Base-by-base conservation (phyloP, 2,113 vertebrate species). In the Brachionichthys hirsutus region DNA sequence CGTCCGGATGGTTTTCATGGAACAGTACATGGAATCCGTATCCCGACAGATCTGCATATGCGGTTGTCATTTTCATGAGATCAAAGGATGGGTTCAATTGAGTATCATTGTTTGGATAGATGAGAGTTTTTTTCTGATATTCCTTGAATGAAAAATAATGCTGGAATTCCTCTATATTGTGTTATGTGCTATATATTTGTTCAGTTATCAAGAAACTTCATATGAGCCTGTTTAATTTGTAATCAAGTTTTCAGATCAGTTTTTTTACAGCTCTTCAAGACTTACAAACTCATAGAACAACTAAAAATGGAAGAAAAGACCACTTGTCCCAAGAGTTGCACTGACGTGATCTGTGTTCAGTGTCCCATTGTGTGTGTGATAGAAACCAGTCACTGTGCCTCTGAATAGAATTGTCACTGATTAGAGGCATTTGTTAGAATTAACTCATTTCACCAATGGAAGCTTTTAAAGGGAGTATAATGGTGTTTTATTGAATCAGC, bases 381-480 rank as follows among this genome's bases (percentile, higher is more conserved):
- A 78, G 86, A 94, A 94, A 93, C 92, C 93, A 96, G 94, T 87
- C 88, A n/a, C 73, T 62, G 30, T 56, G 79, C 80, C 88, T 92
- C 91, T 92, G 92, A 93, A 93, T 91, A 89, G 92, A 90, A 89
- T 90, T 89, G 92, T 87, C 89, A 85, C 91, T 94, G 93, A 95
- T 97, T 94, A 93, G 89, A 85, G 90, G 87, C 92, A 96, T 96
- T 96, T 94, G 93, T 94, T 92, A 93, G 94, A 95, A 96, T 97
- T 95, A 95, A 87, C 87, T 90, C 85, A 85, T 87, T 88, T 88
- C 90, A 89, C 85, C 93, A 94, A 90, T 93, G 90, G 93, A 92
- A 88, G 92, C 92, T 91, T 95, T 94, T 93, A 90, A 92, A 92
- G 88, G 85, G 90, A 92, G 89, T 91, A 93, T 92, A 94, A 94